Evolutionary conservation across 1,140 invertebrate genomes (phyloP).

Genomic region (Micrasema minimum): DNA sequence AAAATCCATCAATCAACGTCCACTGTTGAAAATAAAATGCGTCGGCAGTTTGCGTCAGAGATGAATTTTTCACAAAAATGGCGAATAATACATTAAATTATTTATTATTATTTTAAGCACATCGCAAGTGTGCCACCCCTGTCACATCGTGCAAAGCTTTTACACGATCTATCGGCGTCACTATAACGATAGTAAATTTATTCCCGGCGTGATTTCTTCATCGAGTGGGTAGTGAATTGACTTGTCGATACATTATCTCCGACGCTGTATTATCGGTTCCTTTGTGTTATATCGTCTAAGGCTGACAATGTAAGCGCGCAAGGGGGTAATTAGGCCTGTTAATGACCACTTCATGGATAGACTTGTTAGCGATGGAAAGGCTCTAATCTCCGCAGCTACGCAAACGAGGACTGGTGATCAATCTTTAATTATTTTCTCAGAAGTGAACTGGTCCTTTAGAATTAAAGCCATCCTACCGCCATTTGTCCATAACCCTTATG

Average conservation of each 20-base stretch:
- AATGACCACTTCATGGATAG: constrained; percentile 5
- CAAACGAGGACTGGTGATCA: constrained; percentile 1
- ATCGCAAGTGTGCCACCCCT: too few species aligned
- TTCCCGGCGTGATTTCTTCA: constrained; percentile 38
- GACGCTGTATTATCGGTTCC: constrained; percentile 24
- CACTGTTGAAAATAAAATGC: too few species aligned
- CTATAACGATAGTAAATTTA: constrained; percentile 34
- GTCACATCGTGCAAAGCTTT: background rate
- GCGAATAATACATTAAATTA: too few species aligned
- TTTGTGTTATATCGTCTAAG: constrained; percentile 22
- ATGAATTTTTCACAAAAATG: too few species aligned
- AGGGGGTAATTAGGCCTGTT: constrained; percentile 14
- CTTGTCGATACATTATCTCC: constrained; percentile 38
- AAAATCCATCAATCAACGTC: too few species aligned
- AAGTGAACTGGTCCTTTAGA: background rate
- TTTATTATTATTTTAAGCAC: too few species aligned
- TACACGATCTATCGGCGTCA: constrained; percentile 34
- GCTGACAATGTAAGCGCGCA: background rate
- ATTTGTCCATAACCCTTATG: too few species aligned
- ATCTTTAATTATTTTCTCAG: constrained; percentile 2
- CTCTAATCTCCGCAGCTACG: background rate
- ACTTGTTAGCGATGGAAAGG: background rate
- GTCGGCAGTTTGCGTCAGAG: too few species aligned
- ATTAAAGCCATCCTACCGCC: too few species aligned
- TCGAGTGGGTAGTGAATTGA: constrained; percentile 31